A percentile compares a stretch with the other conserved stretches of the same genome.
Conservation (phyloP, 2,797 vertebrate species). For the Lutjanus argentimaculatus region DNA sequence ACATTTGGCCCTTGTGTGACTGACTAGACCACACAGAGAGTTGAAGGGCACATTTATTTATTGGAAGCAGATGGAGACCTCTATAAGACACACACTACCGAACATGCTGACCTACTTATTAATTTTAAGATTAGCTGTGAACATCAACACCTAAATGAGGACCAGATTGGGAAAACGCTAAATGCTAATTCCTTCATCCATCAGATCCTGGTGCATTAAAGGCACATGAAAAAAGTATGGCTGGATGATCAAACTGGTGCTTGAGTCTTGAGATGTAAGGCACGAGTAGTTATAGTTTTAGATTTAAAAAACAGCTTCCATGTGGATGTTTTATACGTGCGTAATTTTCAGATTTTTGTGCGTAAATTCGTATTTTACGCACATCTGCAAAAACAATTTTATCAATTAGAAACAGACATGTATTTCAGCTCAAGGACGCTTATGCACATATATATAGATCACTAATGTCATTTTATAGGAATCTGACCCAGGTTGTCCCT, state of each 20-base stretch:
- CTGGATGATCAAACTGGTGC: neutral
- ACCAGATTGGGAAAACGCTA: slow-evolving; percentile 48
- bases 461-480: neutral
- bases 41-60: slow-evolving; percentile 77
- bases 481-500: neutral
- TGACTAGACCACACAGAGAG: slow-evolving; percentile 83
- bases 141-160: slow-evolving; percentile 61
- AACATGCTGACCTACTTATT: slow-evolving; percentile 74
- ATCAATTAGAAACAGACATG: neutral
- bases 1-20: slow-evolving; percentile 47
- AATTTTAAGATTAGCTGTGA: slow-evolving; percentile 70
- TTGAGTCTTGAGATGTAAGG: neutral
- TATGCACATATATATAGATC: neutral
- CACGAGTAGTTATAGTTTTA: neutral
- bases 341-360: slow-evolving; percentile 4
- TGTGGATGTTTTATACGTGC: slow-evolving; percentile 7
- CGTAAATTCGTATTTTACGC: slow-evolving; percentile 30
- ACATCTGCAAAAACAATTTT: neutral
- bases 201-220: slow-evolving; percentile 34
- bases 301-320: neutral
- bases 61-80: slow-evolving; percentile 78
- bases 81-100: slow-evolving; percentile 72
- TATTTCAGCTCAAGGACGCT: neutral
- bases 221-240: neutral
- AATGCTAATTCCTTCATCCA: slow-evolving; percentile 40